A percentile compares a stretch with the other conserved stretches of the same genome.
phyloP scores from a whole-genome alignment of 1,140 invertebrate species.

The Leucophenga varia region DNA sequence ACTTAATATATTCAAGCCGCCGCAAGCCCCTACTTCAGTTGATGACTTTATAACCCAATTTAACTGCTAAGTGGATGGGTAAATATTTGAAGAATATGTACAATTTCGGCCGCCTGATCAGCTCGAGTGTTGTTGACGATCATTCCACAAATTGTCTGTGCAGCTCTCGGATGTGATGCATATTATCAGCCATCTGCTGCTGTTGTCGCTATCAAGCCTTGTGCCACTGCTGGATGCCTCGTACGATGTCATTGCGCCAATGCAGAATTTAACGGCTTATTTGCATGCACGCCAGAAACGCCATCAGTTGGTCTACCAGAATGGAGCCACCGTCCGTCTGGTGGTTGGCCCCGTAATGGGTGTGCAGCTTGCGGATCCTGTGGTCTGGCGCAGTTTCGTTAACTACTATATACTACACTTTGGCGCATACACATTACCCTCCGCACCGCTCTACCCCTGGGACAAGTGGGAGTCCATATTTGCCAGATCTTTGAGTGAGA shows the following conservation, averaged over 20 bases:
- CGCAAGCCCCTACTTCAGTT: neutral
- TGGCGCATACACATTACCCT: conserved; percentile 15
- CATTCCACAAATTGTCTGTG: conserved; percentile 8
- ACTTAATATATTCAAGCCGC: neutral
- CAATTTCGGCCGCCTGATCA: conserved; percentile 1
- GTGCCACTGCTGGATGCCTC: conserved; percentile 10
- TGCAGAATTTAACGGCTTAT: too few species aligned
- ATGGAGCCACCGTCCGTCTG: too few species aligned
- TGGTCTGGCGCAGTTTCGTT: conserved; percentile 13
- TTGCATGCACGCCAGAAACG: too few species aligned
- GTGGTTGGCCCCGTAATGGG: conserved; percentile 9
- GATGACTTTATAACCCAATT: conserved; percentile 27
- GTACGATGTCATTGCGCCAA: conserved; percentile 20
- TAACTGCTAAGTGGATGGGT: conserved; percentile 10
- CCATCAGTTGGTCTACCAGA: too few species aligned
- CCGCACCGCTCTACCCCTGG: conserved; percentile 11
- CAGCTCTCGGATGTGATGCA: conserved; percentile 10
- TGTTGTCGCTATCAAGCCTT: conserved; percentile 7
- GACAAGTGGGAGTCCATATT: conserved; percentile 19
- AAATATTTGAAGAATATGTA: conserved; percentile 13
- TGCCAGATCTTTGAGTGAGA: conserved; percentile 7
- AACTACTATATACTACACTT: conserved; percentile 14
- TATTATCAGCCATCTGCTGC: conserved; percentile 11
- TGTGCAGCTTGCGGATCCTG: conserved; percentile 11
- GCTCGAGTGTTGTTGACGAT: neutral